These are phyloP conservation scores for Lepidostoma basale DNA, from an alignment of 1,140 invertebrate species.

Conservation along the genomic window DNA sequence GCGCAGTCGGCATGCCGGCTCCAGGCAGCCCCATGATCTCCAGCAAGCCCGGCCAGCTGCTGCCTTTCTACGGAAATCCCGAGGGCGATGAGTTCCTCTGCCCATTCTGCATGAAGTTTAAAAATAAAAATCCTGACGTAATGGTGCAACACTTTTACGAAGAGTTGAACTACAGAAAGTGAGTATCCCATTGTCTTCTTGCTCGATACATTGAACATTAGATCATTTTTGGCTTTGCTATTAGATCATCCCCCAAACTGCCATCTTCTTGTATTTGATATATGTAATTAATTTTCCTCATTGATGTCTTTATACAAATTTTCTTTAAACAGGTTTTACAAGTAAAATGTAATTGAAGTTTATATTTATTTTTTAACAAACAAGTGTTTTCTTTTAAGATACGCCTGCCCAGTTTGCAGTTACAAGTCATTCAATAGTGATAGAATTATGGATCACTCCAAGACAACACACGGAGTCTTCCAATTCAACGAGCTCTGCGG, in stretches of 20 bases:
- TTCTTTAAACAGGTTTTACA: not conserved
- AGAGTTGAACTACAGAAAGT: slow-evolving; percentile 42
- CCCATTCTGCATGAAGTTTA: slow-evolving; percentile 31
- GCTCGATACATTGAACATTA: too few species aligned
- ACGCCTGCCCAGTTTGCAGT: slow-evolving; percentile 21
- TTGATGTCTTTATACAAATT: not conserved
- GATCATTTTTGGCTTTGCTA: too few species aligned
- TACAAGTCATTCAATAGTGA: slow-evolving; percentile 34
- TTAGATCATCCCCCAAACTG: too few species aligned
- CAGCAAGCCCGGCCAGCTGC: not conserved
- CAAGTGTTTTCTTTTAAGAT: slow-evolving; percentile 22
- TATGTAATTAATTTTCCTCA: not conserved
- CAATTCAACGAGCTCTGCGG: not conserved
- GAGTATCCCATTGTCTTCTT: slow-evolving; percentile 17
- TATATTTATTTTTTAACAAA: not conserved
- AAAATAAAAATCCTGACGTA: not conserved
- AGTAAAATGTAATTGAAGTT: too few species aligned
- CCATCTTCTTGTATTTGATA: too few species aligned
- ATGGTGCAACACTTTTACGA: slow-evolving; percentile 34
- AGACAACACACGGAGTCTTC: slow-evolving; percentile 4
- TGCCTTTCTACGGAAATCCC: not conserved
- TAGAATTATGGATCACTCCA: slow-evolving; percentile 24
- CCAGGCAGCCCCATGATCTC: too few species aligned
- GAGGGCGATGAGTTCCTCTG: slow-evolving; percentile 20
- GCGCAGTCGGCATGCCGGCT: too few species aligned